Evolutionary conservation across 2,113 vertebrate genomes (phyloP), one percentile per base, ranked within the genome.

Genomic region (Craseonycteris thonglongyai): DNA sequence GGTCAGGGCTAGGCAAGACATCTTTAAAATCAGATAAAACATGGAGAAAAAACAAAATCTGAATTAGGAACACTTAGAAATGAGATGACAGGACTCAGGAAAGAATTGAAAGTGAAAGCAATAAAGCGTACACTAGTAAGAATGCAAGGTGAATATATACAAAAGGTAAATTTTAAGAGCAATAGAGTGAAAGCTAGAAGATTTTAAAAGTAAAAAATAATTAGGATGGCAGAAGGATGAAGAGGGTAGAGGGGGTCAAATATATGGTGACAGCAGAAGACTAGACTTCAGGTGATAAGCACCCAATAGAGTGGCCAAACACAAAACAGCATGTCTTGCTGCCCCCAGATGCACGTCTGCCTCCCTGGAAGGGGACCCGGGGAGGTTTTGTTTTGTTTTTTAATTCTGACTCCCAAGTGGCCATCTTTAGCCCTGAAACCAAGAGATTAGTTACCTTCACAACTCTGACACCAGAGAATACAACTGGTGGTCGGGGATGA

Each of bases 401-500:
- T 6, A 4, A 7, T 38, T 54, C 93, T 58, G 45, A 40, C 24
- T 71, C 8, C 8, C 0, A 40, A 24, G 15, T 85, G 35, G 85
- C 82, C 58, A 61, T 58, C 59, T 51, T 69, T 61, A 93, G 69
- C 93, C 88, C 90, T 59, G 80, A 75, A 81, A 68, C 7, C 2
- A 69, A 30, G 66, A 30, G 69, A 58, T 45, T 88, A 51, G n/a
- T 91, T 0, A 0, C 66, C 68, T 68, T 86, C 19, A 40, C 7
- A 33, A 1, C 30, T 79, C 75, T 22, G 74, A 85, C 87, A 65
- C 76, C 75, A 51, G 84, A 7, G 54, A 65, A 28, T 51, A 26
- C 47, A 96, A 61, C 54, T 76, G 82, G 81, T 69, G 85, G 56
- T 82, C 94, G 59, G 42, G 63, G 35, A 69, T 88, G 49, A 26